A percentile compares a stretch with the other conserved stretches of the same genome.
Conservation (phyloP, 2,113 vertebrate species). For the Scortum barcoo region DNA sequence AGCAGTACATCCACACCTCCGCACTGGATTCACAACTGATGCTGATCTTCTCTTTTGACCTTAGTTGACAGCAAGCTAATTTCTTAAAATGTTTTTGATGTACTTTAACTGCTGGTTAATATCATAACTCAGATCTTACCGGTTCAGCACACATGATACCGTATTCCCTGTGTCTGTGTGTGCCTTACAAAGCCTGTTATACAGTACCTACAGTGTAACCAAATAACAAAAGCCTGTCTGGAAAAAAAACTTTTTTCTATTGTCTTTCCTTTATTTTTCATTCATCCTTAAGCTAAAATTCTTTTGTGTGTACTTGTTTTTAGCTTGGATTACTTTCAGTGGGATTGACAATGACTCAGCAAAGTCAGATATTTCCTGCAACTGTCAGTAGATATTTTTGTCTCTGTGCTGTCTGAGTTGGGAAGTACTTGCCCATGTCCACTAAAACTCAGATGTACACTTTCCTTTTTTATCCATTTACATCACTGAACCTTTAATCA, state of each 20-base stretch:
- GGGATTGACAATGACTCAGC: conserved; percentile 15
- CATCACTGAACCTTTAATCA: neutral
- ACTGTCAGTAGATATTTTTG: conserved; percentile 23
- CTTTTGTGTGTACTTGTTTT: conserved; percentile 37
- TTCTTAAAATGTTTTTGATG: neutral
- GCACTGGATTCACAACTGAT: neutral
- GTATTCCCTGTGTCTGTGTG: conserved; percentile 57
- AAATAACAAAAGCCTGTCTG: conserved; percentile 24
- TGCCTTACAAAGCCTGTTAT: conserved; percentile 42
- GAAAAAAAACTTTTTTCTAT: neutral
- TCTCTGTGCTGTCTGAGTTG: conserved; percentile 1
- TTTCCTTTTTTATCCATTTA: neutral
- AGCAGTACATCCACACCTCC: conserved; percentile 1
- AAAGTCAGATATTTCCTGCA: neutral
- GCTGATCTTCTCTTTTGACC: conserved; percentile 8
- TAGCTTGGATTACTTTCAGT: conserved; percentile 21
- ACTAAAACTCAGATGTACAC: neutral
- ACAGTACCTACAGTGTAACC: conserved; percentile 43
- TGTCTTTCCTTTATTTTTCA: conserved; percentile 20
- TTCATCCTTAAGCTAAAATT: conserved; percentile 40
- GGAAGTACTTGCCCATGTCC: neutral
- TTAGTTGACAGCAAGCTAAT: neutral
- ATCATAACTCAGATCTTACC: conserved; percentile 22
- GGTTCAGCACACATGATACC: conserved; percentile 47
- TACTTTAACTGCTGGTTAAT: neutral